Evolutionary conservation across 2,113 vertebrate genomes (phyloP), one percentile per base, ranked within the genome.

Genomic region (Rostratula benghalensis): DNA sequence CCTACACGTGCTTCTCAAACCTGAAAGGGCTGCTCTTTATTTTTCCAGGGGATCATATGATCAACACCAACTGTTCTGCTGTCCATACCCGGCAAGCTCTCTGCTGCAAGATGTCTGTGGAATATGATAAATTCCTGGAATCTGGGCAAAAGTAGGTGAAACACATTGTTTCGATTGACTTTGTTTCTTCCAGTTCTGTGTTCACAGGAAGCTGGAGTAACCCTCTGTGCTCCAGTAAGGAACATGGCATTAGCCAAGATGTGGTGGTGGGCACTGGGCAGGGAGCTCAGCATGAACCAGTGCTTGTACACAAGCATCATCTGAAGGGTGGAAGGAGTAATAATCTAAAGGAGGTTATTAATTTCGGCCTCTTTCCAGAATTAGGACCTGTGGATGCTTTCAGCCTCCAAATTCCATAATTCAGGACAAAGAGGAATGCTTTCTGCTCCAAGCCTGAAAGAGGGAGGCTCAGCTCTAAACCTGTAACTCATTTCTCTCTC

Each of bases 31-130:
- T 76, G 73, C 60, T 75, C 51, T 81, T 90, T 86, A 13, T 79
- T 90, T 77, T 90, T 83, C 6, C 91, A 99, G 99, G 99, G 17
- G 96, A 94, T 60, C 99, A 98, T 51, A 89, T 99, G 89, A 98
- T 99, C 98, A 99, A 99, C 97, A 99, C 99, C 41, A 99, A 99
- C 97, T 99, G 99, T 93, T 99, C 99, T 0, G 98, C 99, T 3
- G 98, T 98, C 64, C 99, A 99, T 94, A 99, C 98, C 3, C 98
- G 99, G 18, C 99, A 99, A 97, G 99, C 99, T 8, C 98, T 99
- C 56, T 99, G 99, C 97, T 99, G 99, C 97, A 99, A 99, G 98
- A 99, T 99, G 99, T 99, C 99, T 3, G 99, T 99, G 94, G 99
- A 99, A 89, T 99, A 99, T 1, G 99, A 99, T 97, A 99, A 99